A percentile compares a stretch with the other conserved stretches of the same genome.
Evolutionary conservation across 2,113 vertebrate species (phyloP).

Genomic region (Malurus cyaneus): DNA sequence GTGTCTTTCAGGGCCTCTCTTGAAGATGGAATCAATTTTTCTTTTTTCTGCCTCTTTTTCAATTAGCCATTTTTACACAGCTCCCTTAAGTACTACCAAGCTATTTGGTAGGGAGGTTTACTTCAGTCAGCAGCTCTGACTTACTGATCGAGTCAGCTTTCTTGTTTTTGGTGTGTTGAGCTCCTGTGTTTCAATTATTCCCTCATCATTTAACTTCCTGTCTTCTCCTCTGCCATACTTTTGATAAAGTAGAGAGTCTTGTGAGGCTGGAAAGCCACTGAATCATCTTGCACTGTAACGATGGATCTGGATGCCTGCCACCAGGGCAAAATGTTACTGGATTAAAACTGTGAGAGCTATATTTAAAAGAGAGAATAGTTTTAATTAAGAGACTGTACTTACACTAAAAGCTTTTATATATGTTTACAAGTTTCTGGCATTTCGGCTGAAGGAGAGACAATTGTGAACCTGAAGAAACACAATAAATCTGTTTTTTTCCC

Average conservation of each 20-base stretch:
- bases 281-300: neutral
- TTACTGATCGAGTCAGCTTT: neutral
- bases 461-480: neutral
- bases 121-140: neutral
- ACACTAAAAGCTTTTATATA: neutral
- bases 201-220: slow-evolving; percentile 23
- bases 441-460: neutral
- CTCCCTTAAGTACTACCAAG: neutral
- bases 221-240: neutral
- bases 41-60: neutral
- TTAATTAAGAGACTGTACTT: slow-evolving; percentile 41
- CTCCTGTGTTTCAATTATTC: slow-evolving; percentile 27
- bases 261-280: neutral
- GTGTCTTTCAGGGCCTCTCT: neutral
- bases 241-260: slow-evolving; percentile 10
- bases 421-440: slow-evolving; percentile 17
- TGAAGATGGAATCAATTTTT: neutral
- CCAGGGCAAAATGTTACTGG: neutral
- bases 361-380: slow-evolving; percentile 35
- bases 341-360: neutral
- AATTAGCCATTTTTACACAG: neutral
- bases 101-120: neutral
- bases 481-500: accelerated
- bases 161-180: neutral
- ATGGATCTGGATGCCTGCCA: slow-evolving; percentile 25